Base-by-base conservation (phyloP, 1,140 invertebrate genomes). In the Neodiprion fabricii region DNA sequence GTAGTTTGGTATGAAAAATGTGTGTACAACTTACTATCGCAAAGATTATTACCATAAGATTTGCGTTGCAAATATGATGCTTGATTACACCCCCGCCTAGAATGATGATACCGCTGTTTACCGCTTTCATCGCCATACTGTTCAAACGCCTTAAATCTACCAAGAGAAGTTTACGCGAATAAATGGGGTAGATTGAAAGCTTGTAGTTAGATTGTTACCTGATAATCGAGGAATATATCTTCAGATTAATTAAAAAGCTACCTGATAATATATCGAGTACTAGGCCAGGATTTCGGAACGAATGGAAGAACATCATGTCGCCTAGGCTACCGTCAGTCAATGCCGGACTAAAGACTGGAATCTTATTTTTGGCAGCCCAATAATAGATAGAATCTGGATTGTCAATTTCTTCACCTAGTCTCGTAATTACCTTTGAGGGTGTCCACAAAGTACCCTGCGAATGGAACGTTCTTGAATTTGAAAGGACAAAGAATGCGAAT, bases 231-330 rank as follows among this genome's bases (percentile, higher is more conserved):
- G 12, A 17, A 72, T 72, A 67, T 61, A 50, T 53, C 66, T 74
- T 73, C 65, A 72, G 11, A 49, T 72, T 48, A 72, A 50, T 71
- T 71, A 66, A 68, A 73, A 50, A 48, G 65, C 83, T 88, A 94
- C 94, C 95, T 87, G 96, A 94, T 72, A 98, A 89, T 85, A 99
- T 98, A 86, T 99, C 98, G 65, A 99, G 86, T 10, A 98, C 90
- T 14, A 99, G 90, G 8, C 98, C 98, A 66, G 97, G 96, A 83
- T 95, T 95, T 83, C 93, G 94, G 83, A 94, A 98, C 0, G 97
- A 98, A 90, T 99, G 98, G 80, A 99, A 99, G 86, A 98, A 99
- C 91, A 99, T 95, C 98, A 99, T 99, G 86, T 99, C 99, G 1
- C 98, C 99, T 17, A 99, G 89, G 82, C 97, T 98, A 7, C 99